These are phyloP conservation scores for Actinopyga echinites DNA, from an alignment of 53 echinoderm and acorn worm genomes.

Conservation along the genomic window DNA sequence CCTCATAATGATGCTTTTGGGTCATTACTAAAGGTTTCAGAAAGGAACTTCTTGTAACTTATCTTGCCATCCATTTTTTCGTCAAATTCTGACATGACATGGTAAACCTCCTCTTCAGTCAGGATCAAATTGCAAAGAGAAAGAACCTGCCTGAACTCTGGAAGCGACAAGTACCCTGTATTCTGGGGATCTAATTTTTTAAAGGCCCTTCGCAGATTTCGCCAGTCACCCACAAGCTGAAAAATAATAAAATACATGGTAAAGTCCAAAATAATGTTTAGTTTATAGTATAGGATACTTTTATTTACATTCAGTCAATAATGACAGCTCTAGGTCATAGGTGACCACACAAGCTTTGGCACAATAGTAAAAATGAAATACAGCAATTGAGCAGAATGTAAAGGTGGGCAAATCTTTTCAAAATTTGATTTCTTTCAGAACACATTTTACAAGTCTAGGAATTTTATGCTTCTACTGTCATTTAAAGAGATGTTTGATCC, in stretches of 20 bases:
- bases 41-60: slow-evolving; percentile 94
- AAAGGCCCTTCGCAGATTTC: slow-evolving; percentile 85
- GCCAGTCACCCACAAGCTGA: slow-evolving; percentile 96
- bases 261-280: too few species aligned
- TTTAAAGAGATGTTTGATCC: too few species aligned
- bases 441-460: too few species aligned
- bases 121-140: slow-evolving; percentile 82
- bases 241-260: slow-evolving; percentile 1
- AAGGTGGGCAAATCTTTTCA: too few species aligned
- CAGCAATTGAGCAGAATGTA: too few species aligned
- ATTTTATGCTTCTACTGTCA: too few species aligned
- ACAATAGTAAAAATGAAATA: too few species aligned
- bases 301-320: too few species aligned
- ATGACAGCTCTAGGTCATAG: too few species aligned
- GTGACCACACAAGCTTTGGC: too few species aligned
- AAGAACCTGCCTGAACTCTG: slow-evolving; percentile 89
- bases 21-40: slow-evolving; percentile 48
- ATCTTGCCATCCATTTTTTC: slow-evolving; percentile 95
- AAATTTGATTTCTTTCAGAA: too few species aligned
- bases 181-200: slow-evolving; percentile 83
- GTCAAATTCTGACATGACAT: slow-evolving; percentile 96
- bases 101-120: slow-evolving; percentile 91
- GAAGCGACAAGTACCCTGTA: slow-evolving; percentile 88
- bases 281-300: too few species aligned
- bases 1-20: not conserved